Conservation (phyloP, 2,113 vertebrate species). For the Mugil cephalus region DNA sequence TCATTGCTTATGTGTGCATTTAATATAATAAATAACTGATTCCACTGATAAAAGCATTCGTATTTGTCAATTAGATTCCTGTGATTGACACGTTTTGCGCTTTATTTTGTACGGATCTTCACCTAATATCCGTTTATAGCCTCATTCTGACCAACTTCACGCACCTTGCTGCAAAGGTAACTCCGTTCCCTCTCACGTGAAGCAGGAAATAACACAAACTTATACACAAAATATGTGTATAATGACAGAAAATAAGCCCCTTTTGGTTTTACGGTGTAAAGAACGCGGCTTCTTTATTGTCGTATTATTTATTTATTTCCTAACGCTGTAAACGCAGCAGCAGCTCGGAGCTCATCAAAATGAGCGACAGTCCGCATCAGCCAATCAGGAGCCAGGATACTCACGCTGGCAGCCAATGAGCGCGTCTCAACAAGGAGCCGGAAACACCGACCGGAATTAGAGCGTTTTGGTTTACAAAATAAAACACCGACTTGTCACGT, state of each 20-base stretch:
- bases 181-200: not conserved
- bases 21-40: too few relatives aligned
- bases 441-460: slow-evolving; percentile 8
- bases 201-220: slow-evolving; percentile 2
- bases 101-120: slow-evolving; percentile 44
- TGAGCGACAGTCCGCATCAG: slow-evolving; percentile 51
- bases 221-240: not conserved
- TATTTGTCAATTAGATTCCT: too few relatives aligned
- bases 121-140: not conserved
- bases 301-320: too few relatives aligned
- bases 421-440: not conserved
- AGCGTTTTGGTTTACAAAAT: not conserved
- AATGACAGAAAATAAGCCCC: not conserved
- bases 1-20: too few relatives aligned
- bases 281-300: slow-evolving; percentile 11
- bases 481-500: not conserved
- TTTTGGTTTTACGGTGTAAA: not conserved
- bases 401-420: slow-evolving; percentile 42
- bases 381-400: slow-evolving; percentile 63
- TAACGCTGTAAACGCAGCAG: not conserved
- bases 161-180: slow-evolving; percentile 43
- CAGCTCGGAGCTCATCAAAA: slow-evolving; percentile 23
- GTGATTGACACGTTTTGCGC: not conserved
- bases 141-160: not conserved
- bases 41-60: too few relatives aligned